Conservation (phyloP, 2,797 vertebrate species). For the Sylvia borin region DNA sequence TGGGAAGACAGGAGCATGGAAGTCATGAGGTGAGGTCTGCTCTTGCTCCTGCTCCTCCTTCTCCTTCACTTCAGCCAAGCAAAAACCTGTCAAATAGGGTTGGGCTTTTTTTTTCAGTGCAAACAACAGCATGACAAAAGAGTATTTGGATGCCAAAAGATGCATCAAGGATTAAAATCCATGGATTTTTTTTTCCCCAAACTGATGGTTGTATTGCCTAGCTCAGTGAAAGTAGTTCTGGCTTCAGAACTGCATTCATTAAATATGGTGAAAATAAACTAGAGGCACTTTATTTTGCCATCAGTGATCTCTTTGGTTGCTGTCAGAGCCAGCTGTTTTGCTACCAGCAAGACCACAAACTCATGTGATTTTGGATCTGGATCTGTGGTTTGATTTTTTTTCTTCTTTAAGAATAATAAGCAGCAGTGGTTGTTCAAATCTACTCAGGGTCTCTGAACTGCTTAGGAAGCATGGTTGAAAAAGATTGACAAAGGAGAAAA, state of each 20-base stretch:
- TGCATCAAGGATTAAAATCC: background rate
- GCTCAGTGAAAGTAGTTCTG: background rate
- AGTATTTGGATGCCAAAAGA: background rate
- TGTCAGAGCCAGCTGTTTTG: background rate
- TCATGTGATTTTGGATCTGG: background rate
- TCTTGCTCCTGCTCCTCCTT: no score
- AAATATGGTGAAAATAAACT: background rate
- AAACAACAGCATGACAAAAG: background rate
- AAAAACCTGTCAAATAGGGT: fast-evolving
- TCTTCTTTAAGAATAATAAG: background rate
- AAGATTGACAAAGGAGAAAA: background rate
- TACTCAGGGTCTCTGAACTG: background rate
- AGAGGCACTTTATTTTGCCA: background rate
- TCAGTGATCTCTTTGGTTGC: background rate
- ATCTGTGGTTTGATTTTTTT: background rate
- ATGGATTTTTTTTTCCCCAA: background rate
- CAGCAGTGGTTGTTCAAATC: background rate
- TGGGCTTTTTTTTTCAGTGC: fast-evolving
- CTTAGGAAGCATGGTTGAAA: background rate
- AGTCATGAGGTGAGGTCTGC: no score
- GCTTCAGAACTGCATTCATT: background rate
- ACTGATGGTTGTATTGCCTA: background rate
- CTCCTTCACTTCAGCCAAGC: background rate
- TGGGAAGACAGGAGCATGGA: no score
- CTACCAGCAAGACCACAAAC: background rate